phyloP scores from a whole-genome alignment of 2,113 vertebrate genomes.

The Coryphaenoides rupestris region DNA sequence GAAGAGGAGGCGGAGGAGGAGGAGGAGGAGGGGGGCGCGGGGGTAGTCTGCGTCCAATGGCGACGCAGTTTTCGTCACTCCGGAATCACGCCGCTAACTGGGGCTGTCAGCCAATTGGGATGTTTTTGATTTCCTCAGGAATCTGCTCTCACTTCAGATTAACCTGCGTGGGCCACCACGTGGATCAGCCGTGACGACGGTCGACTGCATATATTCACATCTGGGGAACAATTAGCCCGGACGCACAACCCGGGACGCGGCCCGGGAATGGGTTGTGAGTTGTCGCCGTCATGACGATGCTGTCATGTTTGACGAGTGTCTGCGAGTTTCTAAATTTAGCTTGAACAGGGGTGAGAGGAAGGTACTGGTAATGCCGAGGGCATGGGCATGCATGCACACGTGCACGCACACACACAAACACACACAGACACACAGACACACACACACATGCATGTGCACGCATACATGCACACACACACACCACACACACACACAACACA shows the following conservation, averaged over 20 bases:
- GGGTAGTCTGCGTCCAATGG: slow-evolving; percentile 51
- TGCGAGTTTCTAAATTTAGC: slow-evolving; percentile 59
- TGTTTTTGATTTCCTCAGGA: slow-evolving; percentile 74
- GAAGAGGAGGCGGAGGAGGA: slow-evolving; percentile 29
- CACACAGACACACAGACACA: no score
- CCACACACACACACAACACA: no score
- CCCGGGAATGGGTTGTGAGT: slow-evolving; percentile 44
- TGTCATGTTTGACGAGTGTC: slow-evolving; percentile 57
- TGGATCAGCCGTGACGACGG: slow-evolving; percentile 63
- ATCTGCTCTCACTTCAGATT: slow-evolving; percentile 74
- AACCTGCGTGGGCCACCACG: slow-evolving; percentile 59
- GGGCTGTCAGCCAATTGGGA: slow-evolving; percentile 75
- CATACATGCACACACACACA: no score
- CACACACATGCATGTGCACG: no score
- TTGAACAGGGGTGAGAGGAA: slow-evolving; percentile 41
- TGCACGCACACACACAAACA: no score
- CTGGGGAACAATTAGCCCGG: slow-evolving; percentile 72
- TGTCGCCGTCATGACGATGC: slow-evolving; percentile 48
- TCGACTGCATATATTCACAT: slow-evolving; percentile 63
- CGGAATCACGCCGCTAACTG: slow-evolving; percentile 65
- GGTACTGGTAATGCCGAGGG: slow-evolving; percentile 47
- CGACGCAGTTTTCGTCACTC: slow-evolving; percentile 64
- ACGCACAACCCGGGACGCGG: slow-evolving; percentile 47
- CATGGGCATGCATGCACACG: background rate
- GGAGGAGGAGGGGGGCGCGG: no score